phyloP scores from a whole-genome alignment of 1,140 invertebrate species.

The Scaptodrosophila lebanonensis region DNA sequence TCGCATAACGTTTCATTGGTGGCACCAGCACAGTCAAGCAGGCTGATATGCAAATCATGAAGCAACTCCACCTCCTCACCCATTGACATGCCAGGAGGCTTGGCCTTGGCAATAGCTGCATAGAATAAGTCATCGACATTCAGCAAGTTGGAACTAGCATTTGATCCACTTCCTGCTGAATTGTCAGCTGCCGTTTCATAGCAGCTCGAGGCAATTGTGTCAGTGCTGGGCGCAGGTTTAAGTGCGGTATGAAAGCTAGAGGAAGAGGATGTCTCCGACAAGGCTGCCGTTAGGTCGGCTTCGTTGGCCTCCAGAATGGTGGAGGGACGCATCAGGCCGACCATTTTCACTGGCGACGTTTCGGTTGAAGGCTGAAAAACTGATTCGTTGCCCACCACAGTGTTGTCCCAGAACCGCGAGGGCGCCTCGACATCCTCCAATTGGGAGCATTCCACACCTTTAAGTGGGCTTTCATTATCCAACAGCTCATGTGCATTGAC shows the following conservation, averaged over 20 bases:
- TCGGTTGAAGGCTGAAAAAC: conserved; percentile 9
- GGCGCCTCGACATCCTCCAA: conserved; percentile 70
- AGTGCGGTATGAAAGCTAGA: conserved; percentile 49
- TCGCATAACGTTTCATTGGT: neutral
- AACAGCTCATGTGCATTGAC: conserved; percentile 32
- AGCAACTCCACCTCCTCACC: conserved; percentile 41
- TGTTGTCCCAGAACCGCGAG: conserved; percentile 62
- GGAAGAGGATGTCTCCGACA: conserved; percentile 38
- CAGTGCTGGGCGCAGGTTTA: conserved; percentile 17
- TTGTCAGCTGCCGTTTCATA: conserved; percentile 64
- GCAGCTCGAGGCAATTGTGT: conserved; percentile 42
- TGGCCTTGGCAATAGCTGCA: conserved; percentile 50
- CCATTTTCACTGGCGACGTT: conserved; percentile 68
- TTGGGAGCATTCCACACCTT: conserved; percentile 60
- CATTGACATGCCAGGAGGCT: conserved; percentile 36
- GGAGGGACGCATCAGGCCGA: conserved; percentile 63
- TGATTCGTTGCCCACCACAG: conserved; percentile 30
- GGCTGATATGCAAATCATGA: conserved; percentile 36
- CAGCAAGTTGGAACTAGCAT: conserved; percentile 8
- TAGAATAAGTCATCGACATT: conserved; percentile 60
- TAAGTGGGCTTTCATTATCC: conserved; percentile 47
- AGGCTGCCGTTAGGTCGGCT: conserved; percentile 23
- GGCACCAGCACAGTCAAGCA: conserved; percentile 33
- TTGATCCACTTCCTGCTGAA: conserved; percentile 29
- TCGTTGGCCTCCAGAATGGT: conserved; percentile 66